Conservation (phyloP, 2,888 invertebrate species). For the Microplitis manilae region DNA sequence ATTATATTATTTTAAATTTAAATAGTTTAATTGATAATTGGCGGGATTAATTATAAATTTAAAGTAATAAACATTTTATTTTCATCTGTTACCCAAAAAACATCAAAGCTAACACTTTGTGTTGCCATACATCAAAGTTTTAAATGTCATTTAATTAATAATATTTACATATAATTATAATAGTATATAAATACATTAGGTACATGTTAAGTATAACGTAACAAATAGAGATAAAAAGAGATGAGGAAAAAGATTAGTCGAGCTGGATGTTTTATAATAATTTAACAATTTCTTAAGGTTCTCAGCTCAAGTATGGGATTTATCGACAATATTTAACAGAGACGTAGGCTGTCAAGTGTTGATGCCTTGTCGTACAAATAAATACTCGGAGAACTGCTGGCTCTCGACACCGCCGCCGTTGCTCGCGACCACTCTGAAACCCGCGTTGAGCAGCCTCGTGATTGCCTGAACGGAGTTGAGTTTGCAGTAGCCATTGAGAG, state of each 20-base stretch:
- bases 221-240: constrained; percentile 42
- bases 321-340: background rate
- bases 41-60: background rate
- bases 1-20: background rate
- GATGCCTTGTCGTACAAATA: constrained; percentile 79
- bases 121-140: background rate
- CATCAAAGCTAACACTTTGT: background rate
- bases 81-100: background rate
- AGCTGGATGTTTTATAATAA: background rate
- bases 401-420: constrained; percentile 91
- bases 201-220: constrained; percentile 57
- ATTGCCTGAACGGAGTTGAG: constrained; percentile 91
- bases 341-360: constrained; percentile 60
- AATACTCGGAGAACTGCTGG: constrained; percentile 91
- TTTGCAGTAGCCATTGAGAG: constrained; percentile 91
- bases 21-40: background rate
- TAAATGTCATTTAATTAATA: constrained; percentile 19
- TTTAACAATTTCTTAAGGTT: background rate
- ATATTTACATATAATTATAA: constrained; percentile 63
- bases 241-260: background rate
- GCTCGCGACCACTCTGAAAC: constrained; percentile 85
- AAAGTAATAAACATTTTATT: background rate
- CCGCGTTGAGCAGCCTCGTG: constrained; percentile 84
- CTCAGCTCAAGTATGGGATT: background rate
- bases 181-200: constrained; percentile 65